phyloP scores from a whole-genome alignment of 2,888 invertebrate genomes.

The Morpho helenor region DNA sequence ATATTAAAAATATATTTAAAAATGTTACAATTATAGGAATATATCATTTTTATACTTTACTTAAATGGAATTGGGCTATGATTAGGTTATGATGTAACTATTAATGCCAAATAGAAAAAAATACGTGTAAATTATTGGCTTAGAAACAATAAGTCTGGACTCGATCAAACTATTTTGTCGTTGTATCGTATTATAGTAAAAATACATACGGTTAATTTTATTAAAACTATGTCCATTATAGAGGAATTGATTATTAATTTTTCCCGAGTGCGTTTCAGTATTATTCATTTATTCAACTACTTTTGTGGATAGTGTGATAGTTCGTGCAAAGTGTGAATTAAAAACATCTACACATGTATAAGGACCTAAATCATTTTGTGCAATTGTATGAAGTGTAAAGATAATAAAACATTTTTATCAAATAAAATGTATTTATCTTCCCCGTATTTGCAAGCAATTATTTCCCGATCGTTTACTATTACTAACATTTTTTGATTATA shows the following conservation, averaged over 20 bases:
- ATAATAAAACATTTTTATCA: slow-evolving; percentile 48
- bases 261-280: slow-evolving; percentile 7
- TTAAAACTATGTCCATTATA: slow-evolving; percentile 11
- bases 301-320: slow-evolving; percentile 26
- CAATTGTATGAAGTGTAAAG: slow-evolving; percentile 49
- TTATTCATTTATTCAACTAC: slow-evolving; percentile 11
- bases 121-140: slow-evolving; percentile 16
- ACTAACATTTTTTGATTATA: no score
- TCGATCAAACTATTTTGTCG: background rate
- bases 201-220: slow-evolving; percentile 1
- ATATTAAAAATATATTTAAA: slow-evolving; percentile 10
- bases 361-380: slow-evolving; percentile 35
- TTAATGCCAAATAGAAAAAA: slow-evolving; percentile 5
- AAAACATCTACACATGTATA: slow-evolving; percentile 27
- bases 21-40: slow-evolving; percentile 15
- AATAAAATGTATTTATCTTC: slow-evolving; percentile 19
- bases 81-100: slow-evolving; percentile 6
- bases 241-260: slow-evolving; percentile 22
- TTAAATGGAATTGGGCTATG: slow-evolving; percentile 16
- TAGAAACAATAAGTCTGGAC: slow-evolving; percentile 8
- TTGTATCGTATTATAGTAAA: background rate
- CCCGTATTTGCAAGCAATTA: no score
- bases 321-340: slow-evolving; percentile 42
- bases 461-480: background rate
- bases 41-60: slow-evolving; percentile 21